Conservation (phyloP, 2,888 invertebrate species). For the Lomographa bimaculata region DNA sequence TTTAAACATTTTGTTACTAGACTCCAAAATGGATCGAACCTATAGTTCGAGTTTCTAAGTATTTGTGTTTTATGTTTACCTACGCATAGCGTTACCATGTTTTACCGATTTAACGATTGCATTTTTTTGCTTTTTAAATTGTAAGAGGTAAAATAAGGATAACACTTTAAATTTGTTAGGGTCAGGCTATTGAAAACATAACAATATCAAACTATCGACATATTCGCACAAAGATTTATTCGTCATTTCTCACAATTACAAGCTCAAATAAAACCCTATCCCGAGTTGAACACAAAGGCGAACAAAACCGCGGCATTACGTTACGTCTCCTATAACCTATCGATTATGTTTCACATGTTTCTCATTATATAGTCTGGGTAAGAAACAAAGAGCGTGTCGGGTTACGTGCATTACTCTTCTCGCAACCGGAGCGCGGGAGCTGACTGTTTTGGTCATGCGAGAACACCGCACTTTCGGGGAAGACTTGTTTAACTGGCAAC, state of each 20-base stretch:
- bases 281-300: constrained; percentile 51
- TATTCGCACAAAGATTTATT: constrained; percentile 7
- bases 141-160: too few species aligned
- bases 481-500: constrained; percentile 58
- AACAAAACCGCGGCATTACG: constrained; percentile 59
- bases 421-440: constrained; percentile 53
- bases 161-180: too few species aligned
- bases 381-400: constrained; percentile 75
- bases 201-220: too few species aligned
- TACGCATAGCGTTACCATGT: too few species aligned
- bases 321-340: constrained; percentile 73
- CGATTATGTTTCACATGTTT: constrained; percentile 78
- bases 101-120: too few species aligned
- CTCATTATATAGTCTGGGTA: constrained; percentile 77
- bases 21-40: too few species aligned
- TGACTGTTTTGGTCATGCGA: constrained; percentile 68
- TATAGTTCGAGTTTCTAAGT: too few species aligned
- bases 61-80: too few species aligned
- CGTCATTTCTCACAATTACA: constrained; percentile 43
- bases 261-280: constrained; percentile 46
- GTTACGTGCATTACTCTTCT: constrained; percentile 68
- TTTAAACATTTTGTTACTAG: too few species aligned
- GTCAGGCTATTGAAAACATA: too few species aligned
- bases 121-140: too few species aligned
- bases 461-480: constrained; percentile 63